Base-by-base conservation (phyloP, 92 coral and sea anemone species). In the Montipora capitata region DNA sequence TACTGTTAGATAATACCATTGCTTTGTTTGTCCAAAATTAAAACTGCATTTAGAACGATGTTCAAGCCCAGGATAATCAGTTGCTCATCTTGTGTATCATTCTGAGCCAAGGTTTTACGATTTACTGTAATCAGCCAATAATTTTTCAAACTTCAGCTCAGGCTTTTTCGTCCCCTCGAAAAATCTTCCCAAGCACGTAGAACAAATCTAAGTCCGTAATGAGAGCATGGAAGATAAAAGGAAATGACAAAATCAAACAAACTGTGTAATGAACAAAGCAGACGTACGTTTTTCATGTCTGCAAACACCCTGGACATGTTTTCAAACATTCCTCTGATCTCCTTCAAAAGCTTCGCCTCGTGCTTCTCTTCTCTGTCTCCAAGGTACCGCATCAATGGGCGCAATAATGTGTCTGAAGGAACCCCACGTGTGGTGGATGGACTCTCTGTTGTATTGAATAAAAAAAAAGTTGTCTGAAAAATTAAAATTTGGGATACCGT, bases 271-370 rank as follows among this genome's bases (percentile, higher is more conserved):
- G 12, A 3, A 4, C 2, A 44, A 74, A 10, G 39, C 4, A 5
- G 20, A 71, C 90, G 20, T 42, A 91, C 96, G 38, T 44, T 81
- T 72, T 91, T 94, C 41, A 80, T 76, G 78, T 87, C 94, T 69
- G 71, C 39, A 59, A 94, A 84, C 45, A 91, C 83, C 74, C 80
- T 88, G 56, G 91, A 84, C 88, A 94, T 86, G 65, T 85, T 72
- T 41, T 82, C 77, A 71, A 94, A 87, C 91, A 72, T 72, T 58
- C 17, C 72, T 57, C 61, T 88, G 49, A 92, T 91, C 27, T 91
- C 96, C 20, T 77, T 54, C 42, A 94, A 51, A 13, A 91, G 57
- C 62, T 82, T 87, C 76, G 83, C 81, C 85, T 83, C 96, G 38
- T 87, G 87, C 69, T 41, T 83, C 54, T 77, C 89, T 49, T 44